Conservation (phyloP, 2,113 vertebrate species). For the Mystacornis crossleyi region DNA sequence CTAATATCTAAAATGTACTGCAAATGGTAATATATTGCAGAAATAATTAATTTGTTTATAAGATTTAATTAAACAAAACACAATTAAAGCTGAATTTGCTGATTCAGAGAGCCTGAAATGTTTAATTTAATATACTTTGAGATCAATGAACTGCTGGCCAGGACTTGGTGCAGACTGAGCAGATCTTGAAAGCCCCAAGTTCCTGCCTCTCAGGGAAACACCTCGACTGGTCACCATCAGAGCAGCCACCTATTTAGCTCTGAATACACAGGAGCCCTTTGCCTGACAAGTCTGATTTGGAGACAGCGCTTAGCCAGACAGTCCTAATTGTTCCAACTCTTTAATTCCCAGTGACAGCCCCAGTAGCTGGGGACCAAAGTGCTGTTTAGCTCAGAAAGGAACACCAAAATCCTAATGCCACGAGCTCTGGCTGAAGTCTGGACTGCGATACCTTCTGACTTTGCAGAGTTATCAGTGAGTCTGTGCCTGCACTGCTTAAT, state of each 20-base stretch:
- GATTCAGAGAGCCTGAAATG: neutral
- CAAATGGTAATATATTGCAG: neutral
- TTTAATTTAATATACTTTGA: neutral
- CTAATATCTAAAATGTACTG: neutral
- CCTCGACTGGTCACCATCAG: rapidly evolving
- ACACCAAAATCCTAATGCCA: neutral
- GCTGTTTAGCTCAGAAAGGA: neutral
- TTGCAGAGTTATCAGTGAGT: neutral
- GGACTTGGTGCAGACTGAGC: neutral
- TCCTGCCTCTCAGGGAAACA: neutral
- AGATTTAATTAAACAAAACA: conserved; percentile 20
- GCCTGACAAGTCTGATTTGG: neutral
- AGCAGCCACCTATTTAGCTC: neutral
- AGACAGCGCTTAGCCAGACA: neutral
- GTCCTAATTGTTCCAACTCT: neutral
- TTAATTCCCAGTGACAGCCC: neutral
- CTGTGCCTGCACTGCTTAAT: neutral
- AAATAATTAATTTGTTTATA: neutral
- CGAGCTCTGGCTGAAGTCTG: neutral
- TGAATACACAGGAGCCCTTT: neutral
- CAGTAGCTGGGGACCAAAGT: neutral
- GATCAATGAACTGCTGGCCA: neutral
- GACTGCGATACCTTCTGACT: neutral
- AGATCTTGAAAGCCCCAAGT: neutral
- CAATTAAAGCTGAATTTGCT: neutral